phyloP scores from a whole-genome alignment of 2,113 vertebrate species.

The Triplophysa dalaica region DNA sequence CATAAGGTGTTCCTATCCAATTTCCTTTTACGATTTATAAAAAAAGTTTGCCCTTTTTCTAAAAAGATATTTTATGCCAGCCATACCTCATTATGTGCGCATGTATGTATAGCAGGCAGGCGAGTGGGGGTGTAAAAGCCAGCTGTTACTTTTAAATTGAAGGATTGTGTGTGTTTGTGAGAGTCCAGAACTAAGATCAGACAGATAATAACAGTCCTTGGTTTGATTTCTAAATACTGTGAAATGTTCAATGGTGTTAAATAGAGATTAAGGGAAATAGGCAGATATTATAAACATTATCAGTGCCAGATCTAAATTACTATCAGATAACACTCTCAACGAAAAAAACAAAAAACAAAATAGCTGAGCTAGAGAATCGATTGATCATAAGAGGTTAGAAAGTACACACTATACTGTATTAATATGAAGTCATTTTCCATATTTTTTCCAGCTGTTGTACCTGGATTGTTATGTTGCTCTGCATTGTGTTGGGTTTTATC shows the following conservation, averaged over 20 bases:
- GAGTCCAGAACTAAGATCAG: slow-evolving; percentile 54
- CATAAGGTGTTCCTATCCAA: slow-evolving; percentile 53
- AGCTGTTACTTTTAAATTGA: slow-evolving; percentile 66
- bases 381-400: too few relatives aligned
- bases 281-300: not conserved
- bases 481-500: too few relatives aligned
- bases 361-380: too few relatives aligned
- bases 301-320: too few relatives aligned
- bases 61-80: slow-evolving; percentile 47
- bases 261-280: not conserved
- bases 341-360: too few relatives aligned
- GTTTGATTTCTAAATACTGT: slow-evolving; percentile 45
- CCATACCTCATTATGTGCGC: slow-evolving; percentile 40
- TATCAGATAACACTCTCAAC: too few relatives aligned
- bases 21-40: slow-evolving; percentile 52
- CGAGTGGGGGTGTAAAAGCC: slow-evolving; percentile 54
- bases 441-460: too few relatives aligned
- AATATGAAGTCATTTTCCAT: too few relatives aligned
- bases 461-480: too few relatives aligned
- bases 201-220: slow-evolving; percentile 52
- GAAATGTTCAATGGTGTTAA: not conserved
- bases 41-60: slow-evolving; percentile 45
- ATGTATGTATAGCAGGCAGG: not conserved
- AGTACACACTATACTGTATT: too few relatives aligned
- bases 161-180: slow-evolving; percentile 19